Conservation (phyloP, 1,140 invertebrate genomes). For the Bursaphelenchus mucronatus region DNA sequence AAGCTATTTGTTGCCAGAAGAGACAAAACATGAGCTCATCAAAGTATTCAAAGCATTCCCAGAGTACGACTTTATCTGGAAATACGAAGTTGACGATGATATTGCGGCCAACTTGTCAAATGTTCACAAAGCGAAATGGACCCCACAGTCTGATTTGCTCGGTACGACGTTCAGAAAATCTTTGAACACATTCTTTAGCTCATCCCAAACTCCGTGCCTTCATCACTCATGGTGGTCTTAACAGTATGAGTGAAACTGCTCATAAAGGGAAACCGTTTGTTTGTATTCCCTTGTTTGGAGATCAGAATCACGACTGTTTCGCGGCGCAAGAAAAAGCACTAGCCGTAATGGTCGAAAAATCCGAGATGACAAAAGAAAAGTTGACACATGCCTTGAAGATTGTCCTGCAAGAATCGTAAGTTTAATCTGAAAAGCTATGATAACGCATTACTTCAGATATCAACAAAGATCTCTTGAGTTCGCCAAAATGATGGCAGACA, state of each 20-base stretch:
- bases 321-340: neutral
- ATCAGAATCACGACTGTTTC: conserved; percentile 9
- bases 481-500: neutral
- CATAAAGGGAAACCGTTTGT: neutral
- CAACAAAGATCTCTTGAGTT: neutral
- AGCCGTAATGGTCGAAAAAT: conserved; percentile 12
- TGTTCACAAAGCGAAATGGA: conserved; percentile 12
- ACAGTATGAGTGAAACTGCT: conserved; percentile 1
- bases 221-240: conserved; percentile 11
- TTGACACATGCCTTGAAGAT: neutral
- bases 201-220: conserved; percentile 10
- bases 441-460: too few relatives aligned
- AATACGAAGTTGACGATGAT: conserved; percentile 26
- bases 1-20: conserved; percentile 10
- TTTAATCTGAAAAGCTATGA: too few relatives aligned
- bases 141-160: conserved; percentile 22
- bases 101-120: conserved; percentile 11
- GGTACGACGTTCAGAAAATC: neutral
- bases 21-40: conserved; percentile 8
- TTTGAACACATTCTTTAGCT: neutral
- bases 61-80: conserved; percentile 26
- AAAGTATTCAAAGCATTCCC: conserved; percentile 23
- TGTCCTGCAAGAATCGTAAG: neutral
- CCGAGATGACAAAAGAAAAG: neutral
- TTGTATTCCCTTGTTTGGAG: conserved; percentile 10